Conservation (phyloP, 2,888 invertebrate species). For the Willowsia nigromaculata region DNA sequence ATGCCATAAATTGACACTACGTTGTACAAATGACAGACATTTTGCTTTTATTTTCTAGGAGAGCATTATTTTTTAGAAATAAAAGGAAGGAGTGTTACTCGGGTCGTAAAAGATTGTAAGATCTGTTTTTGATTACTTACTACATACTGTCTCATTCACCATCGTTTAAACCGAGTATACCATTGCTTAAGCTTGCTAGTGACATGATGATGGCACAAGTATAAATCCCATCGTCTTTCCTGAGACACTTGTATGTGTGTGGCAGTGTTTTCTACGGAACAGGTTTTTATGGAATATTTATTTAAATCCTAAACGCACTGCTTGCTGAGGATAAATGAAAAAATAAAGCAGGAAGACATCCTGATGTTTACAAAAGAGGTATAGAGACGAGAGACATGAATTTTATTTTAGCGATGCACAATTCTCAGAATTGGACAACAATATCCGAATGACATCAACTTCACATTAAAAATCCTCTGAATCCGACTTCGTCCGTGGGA, state of each 20-base stretch:
- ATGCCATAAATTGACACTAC: neutral
- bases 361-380: neutral
- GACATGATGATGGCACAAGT: neutral
- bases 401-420: neutral
- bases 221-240: neutral
- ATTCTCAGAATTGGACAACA: neutral
- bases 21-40: neutral
- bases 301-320: neutral
- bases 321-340: neutral
- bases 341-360: neutral
- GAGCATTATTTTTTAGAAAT: neutral
- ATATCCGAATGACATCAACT: neutral
- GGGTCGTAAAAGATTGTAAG: constrained; percentile 2
- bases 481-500: neutral
- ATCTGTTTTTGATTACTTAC: neutral
- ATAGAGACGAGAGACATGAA: neutral
- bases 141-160: neutral
- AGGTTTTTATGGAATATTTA: constrained; percentile 24
- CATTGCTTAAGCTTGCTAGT: neutral
- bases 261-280: constrained; percentile 7
- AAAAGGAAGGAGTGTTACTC: constrained; percentile 7
- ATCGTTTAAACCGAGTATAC: neutral
- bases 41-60: neutral
- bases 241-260: neutral
- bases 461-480: neutral